Evolutionary conservation across 2,113 vertebrate species (phyloP).

Genomic region (Mixornis gularis): DNA sequence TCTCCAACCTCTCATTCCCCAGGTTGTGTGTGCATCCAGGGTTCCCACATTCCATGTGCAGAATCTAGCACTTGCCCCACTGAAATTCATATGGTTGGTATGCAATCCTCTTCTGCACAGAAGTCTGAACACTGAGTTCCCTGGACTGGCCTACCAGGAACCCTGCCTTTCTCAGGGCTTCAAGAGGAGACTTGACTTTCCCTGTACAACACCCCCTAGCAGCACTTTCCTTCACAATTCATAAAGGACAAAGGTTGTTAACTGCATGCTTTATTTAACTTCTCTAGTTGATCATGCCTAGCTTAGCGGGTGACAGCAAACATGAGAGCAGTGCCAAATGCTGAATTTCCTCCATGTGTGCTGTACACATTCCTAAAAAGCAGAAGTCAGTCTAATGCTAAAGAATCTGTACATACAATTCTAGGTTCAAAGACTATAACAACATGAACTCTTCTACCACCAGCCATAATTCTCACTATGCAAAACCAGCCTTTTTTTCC

Average conservation of each 20-base stretch:
- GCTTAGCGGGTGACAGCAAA: not conserved
- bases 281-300: not conserved
- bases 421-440: not conserved
- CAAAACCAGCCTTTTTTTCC: not conserved
- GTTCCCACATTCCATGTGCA: not conserved
- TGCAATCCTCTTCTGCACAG: not conserved
- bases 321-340: not conserved
- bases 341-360: not conserved
- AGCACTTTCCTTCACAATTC: not conserved
- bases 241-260: not conserved
- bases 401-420: not conserved
- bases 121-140: not conserved
- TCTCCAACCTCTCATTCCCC: not conserved
- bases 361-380: not conserved
- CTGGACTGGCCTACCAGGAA: not conserved
- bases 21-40: accelerated
- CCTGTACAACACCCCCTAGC: not conserved
- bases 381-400: not conserved
- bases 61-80: not conserved
- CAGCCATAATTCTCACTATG: not conserved
- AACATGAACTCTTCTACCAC: not conserved
- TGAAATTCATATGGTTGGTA: not conserved
- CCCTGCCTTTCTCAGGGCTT: not conserved
- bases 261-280: not conserved
- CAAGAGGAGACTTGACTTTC: not conserved